Percentiles rank a stretch among this genome's conserved stretches.
Evolutionary conservation across 2,797 vertebrate species (phyloP).

Genomic region (Scarus forsteni): DNA sequence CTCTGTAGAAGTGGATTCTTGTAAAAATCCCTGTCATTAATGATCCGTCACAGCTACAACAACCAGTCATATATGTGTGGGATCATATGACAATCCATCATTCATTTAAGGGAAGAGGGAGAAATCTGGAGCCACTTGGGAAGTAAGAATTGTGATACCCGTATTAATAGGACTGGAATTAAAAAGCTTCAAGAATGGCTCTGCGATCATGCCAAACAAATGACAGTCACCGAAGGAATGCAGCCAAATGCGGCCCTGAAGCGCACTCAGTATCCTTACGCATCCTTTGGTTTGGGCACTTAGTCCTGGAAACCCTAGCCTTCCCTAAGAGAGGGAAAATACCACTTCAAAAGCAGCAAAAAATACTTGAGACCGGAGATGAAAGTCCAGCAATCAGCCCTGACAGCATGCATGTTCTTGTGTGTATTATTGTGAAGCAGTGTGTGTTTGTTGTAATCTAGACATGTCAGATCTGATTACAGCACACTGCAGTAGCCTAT

Average conservation of each 20-base stretch:
- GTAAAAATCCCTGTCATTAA: conserved; percentile 53
- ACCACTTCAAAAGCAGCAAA: conserved; percentile 64
- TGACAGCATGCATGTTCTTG: conserved; percentile 53
- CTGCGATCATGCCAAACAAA: conserved; percentile 42
- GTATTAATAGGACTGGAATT: conserved; percentile 23
- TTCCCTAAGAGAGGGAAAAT: conserved; percentile 55
- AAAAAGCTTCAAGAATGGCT: conserved; percentile 38
- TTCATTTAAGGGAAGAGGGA: conserved; percentile 12
- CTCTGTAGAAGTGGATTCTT: conserved; percentile 46
- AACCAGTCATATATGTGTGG: conserved; percentile 9
- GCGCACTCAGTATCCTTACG: conserved; percentile 49
- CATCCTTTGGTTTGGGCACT: conserved; percentile 70
- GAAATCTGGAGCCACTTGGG: conserved; percentile 27
- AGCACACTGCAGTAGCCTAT: conserved; percentile 36
- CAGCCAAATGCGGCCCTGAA: conserved; percentile 33
- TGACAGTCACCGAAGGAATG: conserved; percentile 69
- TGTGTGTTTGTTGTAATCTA: conserved; percentile 40
- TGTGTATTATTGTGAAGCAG: conserved; percentile 26
- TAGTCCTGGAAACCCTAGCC: conserved; percentile 72
- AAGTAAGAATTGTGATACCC: conserved; percentile 24
- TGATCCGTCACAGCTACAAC: conserved; percentile 23
- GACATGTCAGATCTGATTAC: conserved; percentile 56
- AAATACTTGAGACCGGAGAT: conserved; percentile 59
- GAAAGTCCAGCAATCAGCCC: conserved; percentile 61
- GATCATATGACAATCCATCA: conserved; percentile 6